These are phyloP conservation scores for Buteo buteo DNA, from an alignment of 2,113 vertebrate species.

Conservation along the genomic window DNA sequence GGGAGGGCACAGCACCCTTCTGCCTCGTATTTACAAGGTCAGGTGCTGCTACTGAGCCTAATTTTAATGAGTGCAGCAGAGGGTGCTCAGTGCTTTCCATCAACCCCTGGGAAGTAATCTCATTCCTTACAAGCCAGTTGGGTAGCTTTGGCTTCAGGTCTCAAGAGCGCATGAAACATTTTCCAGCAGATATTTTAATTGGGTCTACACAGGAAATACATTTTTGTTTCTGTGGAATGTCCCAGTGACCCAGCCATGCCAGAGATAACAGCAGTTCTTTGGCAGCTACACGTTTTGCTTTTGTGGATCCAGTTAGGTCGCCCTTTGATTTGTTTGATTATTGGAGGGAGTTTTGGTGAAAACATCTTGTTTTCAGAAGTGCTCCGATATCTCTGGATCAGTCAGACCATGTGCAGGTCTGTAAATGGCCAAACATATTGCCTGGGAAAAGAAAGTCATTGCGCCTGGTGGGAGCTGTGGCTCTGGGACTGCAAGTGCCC, in stretches of 20 bases:
- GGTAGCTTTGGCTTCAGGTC: slow-evolving; percentile 34
- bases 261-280: slow-evolving; percentile 60
- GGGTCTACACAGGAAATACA: slow-evolving; percentile 18
- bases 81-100: neutral
- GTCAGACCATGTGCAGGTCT: neutral
- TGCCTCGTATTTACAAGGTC: neutral
- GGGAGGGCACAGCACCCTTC: slow-evolving; percentile 3
- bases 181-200: slow-evolving; percentile 6
- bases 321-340: slow-evolving; percentile 68
- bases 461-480: neutral
- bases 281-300: neutral
- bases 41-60: neutral
- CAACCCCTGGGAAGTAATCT: neutral
- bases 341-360: neutral
- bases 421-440: neutral
- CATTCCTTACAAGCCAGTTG: neutral
- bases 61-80: neutral
- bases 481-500: neutral
- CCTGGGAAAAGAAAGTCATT: neutral
- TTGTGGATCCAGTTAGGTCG: neutral
- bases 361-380: slow-evolving; percentile 37
- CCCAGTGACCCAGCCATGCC: slow-evolving; percentile 50
- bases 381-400: neutral
- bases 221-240: slow-evolving; percentile 57
- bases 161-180: neutral